These are phyloP conservation scores for Drosophila paramelanica DNA, from an alignment of 2,888 invertebrate species.

Conservation along the genomic window DNA sequence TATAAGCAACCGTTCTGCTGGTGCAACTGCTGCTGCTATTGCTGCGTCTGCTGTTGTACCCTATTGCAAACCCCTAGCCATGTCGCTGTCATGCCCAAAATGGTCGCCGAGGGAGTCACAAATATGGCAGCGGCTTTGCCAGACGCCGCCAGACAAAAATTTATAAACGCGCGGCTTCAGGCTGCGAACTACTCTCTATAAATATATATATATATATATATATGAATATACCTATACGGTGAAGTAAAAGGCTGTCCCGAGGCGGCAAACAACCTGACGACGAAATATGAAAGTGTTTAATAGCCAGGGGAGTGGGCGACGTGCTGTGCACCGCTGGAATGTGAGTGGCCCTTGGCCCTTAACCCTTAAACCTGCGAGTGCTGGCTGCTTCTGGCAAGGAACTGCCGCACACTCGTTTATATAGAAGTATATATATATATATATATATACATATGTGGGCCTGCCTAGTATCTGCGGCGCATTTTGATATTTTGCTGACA, in stretches of 20 bases:
- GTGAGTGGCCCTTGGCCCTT: conserved; percentile 20
- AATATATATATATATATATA: not conserved
- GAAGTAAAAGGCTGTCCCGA: conserved; percentile 61
- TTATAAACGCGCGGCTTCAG: conserved; percentile 57
- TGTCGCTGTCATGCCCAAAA: conserved; percentile 46
- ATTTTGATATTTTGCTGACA: conserved; percentile 66
- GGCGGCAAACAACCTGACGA: conserved; percentile 67
- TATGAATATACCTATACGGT: not conserved
- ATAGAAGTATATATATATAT: not conserved
- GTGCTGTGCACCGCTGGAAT: conserved; percentile 1
- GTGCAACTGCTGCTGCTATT: conserved; percentile 6
- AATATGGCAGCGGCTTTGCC: conserved; percentile 72
- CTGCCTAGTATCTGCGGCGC: conserved; percentile 28
- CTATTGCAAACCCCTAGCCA: conserved; percentile 5
- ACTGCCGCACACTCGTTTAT: conserved; percentile 8
- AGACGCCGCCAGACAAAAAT: conserved; percentile 58
- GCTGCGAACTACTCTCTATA: conserved; percentile 4
- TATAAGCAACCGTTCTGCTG: not conserved
- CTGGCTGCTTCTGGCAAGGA: conserved; percentile 31
- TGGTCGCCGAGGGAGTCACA: conserved; percentile 73
- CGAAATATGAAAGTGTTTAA: conserved; percentile 77
- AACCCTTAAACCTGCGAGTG: conserved; percentile 50
- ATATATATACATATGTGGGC: not conserved
- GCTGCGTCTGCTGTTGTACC: conserved; percentile 3
- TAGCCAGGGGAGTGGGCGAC: conserved; percentile 45